A percentile compares a stretch with the other conserved stretches of the same genome.
phyloP scores from a whole-genome alignment of 1,140 invertebrate species.

The Sitophilus oryzae region DNA sequence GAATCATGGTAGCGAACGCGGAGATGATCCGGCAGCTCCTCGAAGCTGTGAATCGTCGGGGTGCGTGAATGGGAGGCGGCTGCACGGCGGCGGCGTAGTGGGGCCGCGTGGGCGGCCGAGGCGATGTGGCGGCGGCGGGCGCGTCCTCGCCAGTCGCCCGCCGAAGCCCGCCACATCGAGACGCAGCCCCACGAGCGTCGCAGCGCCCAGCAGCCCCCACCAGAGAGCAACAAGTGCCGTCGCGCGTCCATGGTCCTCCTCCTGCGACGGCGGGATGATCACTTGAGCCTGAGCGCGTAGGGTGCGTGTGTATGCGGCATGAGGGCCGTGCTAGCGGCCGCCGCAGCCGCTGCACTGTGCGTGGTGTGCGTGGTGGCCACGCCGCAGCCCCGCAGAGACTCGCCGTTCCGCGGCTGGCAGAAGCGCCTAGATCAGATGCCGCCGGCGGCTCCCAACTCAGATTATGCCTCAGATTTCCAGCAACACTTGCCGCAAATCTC shows the following conservation, averaged over 20 bases:
- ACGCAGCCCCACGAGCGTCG: conserved; percentile 12
- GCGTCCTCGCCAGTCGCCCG: conserved; percentile 37
- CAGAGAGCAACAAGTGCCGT: conserved; percentile 37
- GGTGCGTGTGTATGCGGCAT: conserved; percentile 35
- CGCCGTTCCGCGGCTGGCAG: conserved; percentile 31
- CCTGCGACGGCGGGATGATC: conserved; percentile 36
- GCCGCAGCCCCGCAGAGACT: conserved; percentile 38
- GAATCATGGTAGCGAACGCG: too few relatives aligned
- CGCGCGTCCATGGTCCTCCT: conserved; percentile 28
- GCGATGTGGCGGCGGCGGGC: conserved; percentile 34
- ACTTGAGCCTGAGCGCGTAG: conserved; percentile 31
- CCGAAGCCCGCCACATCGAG: conserved; percentile 30
- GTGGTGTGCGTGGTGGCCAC: conserved; percentile 41
- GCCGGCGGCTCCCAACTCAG: conserved; percentile 11
- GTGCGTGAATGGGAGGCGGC: conserved; percentile 28
- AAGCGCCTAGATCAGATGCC: conserved; percentile 30
- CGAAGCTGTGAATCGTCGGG: conserved; percentile 24
- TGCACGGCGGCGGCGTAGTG: conserved; percentile 26
- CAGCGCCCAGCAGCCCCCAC: conserved; percentile 2
- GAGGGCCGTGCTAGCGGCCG: conserved; percentile 39
- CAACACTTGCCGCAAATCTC: conserved; percentile 28
- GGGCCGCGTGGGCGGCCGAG: conserved; percentile 27
- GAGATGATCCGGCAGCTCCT: too few relatives aligned
- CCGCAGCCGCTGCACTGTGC: conserved; percentile 34
- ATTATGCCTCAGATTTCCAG: conserved; percentile 23